phyloP scores from a whole-genome alignment of 2,888 invertebrate species.

The Andrena bicolor region DNA sequence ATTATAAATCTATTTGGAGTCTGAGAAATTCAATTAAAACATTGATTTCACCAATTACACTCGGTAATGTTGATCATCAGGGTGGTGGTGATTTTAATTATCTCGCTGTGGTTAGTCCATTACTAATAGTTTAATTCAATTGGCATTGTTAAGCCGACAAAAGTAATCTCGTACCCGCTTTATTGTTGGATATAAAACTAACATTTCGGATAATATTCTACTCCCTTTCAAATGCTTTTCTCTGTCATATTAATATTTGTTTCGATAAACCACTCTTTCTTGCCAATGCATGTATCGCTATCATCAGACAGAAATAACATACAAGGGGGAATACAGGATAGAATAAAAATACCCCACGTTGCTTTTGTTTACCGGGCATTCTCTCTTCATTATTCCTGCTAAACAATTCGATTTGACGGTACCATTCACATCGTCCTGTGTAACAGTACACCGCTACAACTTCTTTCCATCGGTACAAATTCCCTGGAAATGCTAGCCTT shows the following conservation, averaged over 20 bases:
- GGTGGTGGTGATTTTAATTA: background rate
- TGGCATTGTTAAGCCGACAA: background rate
- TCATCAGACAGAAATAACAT: background rate
- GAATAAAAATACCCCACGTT: background rate
- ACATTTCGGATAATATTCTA: too few species aligned
- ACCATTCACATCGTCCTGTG: background rate
- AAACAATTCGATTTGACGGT: background rate
- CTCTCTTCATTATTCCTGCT: background rate
- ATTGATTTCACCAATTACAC: background rate
- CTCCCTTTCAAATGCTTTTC: too few species aligned
- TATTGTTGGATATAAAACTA: too few species aligned
- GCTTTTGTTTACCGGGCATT: background rate
- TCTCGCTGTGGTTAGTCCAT: background rate
- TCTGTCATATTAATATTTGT: too few species aligned
- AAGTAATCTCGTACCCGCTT: background rate
- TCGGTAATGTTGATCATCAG: background rate
- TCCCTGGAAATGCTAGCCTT: conserved; percentile 4
- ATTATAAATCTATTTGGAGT: background rate
- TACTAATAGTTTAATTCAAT: background rate
- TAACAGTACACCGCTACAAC: background rate
- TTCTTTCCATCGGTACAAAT: conserved; percentile 23
- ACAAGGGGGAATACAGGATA: too few species aligned
- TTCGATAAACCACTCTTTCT: background rate
- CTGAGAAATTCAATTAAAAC: background rate
- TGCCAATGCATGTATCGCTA: background rate